Base-by-base conservation (phyloP, 2,888 invertebrate species). In the Nomada hirtipes region DNA sequence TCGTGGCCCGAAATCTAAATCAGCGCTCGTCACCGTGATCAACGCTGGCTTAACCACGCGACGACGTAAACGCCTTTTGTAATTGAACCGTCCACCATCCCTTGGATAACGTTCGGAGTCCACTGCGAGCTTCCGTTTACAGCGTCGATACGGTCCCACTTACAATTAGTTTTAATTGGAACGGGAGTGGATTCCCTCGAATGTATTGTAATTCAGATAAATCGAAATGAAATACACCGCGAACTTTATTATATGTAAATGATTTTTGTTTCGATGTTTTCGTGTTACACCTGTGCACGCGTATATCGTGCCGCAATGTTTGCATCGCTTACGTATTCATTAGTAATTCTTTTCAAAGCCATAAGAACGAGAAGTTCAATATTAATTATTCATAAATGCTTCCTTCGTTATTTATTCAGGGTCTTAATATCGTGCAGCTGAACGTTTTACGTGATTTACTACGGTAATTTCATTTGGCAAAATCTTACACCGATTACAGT, bases 1-100 rank as follows among this genome's bases (percentile, higher is more conserved):
- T 85, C 76, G 78, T 61, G 53, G 47, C 65, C 72, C 64, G 65
- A 67, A 76, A 83, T 83, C 80, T 80, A 85, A 83, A 85, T 84
- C 81, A 76, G 64, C 75, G 67, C 78, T 81, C 82, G 77, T 82
- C 85, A 71, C 50, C 63, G 55, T 29, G 72, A 81, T 81, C 76
- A 81, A 65, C 80, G 69, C 26, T 42, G 44, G 20, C 44, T 10
- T 61, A 60, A 69, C 69, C 59, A 44, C 47, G 60, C 63, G 57
- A 57, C 61, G 42, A 47, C 44, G 60, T 23, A 44, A 79, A 70
- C 42, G 29, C 23, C 59, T 79, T 76, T 68, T 53, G 47, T 26
- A 79, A 79, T 65, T 44, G 69, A 59, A 74, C 60, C 36, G 59
- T 18, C 26, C 44, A 2, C 57, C 26, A 57, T 29, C 15, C 9